Base-by-base conservation (phyloP, 2,797 vertebrate species). In the Micromesistius poutassou region DNA sequence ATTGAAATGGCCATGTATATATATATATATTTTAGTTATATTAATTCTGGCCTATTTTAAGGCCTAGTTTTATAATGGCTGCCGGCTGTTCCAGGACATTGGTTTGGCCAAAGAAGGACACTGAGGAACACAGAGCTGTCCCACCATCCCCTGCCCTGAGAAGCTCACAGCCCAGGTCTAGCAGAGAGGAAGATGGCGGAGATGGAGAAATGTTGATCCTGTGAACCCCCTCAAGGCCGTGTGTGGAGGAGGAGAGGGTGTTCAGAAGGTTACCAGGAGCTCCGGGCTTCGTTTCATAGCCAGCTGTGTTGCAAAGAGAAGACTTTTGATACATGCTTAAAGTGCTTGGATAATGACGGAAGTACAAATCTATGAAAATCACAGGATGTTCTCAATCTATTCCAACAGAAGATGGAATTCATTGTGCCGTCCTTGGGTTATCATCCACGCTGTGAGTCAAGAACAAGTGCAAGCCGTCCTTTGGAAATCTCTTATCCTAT, bases 151-250 rank as follows among this genome's bases (percentile, higher is more conserved):
- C 91, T 1, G 84, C 25, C 73, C 85, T 88, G 31, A 94, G 70
- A 76, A 94, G 74, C 81, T 94, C 93, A 83, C 94, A 94, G 12
- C 92, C 91, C 1, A 86, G 92, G 74, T 77, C 75, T 2, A 87
- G 81, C 46, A 87, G 71, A 68, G 76, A 19, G 46, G 76, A 71
- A 19, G 79, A 83, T 62, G 86, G 72, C 0, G 91, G 90, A 78
- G 93, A 92, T 0, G 93, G 86, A 30, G 93, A 93, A 74, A 94
- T 89, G 79, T 87, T 91, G 80, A 94, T 91, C 0, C 81, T 85
- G 85, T 94, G 94, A 82, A 94, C 88, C 79, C 93, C 94, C 87
- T 95, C 94, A 75, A 95, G 92, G 40, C 90, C 87, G 81, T 94
- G 94, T 77, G 28, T 30, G 68, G 28, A 71, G 68, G 68, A 14